These are phyloP conservation scores for Heteronetta atricapilla DNA, from an alignment of 2,113 vertebrate species.

Conservation along the genomic window DNA sequence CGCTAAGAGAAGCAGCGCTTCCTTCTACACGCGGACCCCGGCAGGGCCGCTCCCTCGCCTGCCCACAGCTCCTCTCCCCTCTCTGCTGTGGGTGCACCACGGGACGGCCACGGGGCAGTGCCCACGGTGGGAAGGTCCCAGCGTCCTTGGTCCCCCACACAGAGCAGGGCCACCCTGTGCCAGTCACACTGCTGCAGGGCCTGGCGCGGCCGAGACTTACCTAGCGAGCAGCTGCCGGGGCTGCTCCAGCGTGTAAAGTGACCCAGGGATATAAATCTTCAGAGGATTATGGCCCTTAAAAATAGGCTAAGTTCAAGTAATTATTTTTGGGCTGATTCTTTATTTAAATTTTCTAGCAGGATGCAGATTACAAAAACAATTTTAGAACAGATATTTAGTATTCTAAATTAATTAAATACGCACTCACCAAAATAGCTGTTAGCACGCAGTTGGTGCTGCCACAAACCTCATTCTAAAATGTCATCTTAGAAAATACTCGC, in stretches of 20 bases:
- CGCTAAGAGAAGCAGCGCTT: neutral
- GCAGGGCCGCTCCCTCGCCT: neutral
- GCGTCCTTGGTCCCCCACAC: rapidly evolving
- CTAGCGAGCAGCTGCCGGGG: neutral
- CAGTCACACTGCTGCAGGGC: neutral
- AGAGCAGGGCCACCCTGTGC: neutral
- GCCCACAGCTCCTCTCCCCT: neutral
- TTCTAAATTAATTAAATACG: constrained; percentile 36
- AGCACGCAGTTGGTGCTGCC: neutral
- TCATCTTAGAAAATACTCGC: neutral
- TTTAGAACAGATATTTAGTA: constrained; percentile 4
- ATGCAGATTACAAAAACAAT: constrained; percentile 12
- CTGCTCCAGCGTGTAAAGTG: neutral
- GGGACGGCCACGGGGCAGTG: neutral
- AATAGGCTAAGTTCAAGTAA: constrained; percentile 22
- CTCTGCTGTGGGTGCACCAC: rapidly evolving
- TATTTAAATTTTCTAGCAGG: constrained; percentile 30
- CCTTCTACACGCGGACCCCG: neutral
- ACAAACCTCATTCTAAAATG: constrained; percentile 24
- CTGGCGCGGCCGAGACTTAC: neutral
- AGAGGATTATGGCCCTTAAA: constrained; percentile 2
- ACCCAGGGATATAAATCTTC: constrained; percentile 17
- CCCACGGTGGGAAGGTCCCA: rapidly evolving
- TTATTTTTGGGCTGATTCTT: constrained; percentile 5
- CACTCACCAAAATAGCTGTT: constrained; percentile 11